Base-by-base conservation (phyloP, 2,888 invertebrate species). In the Leptura quadrifasciata region DNA sequence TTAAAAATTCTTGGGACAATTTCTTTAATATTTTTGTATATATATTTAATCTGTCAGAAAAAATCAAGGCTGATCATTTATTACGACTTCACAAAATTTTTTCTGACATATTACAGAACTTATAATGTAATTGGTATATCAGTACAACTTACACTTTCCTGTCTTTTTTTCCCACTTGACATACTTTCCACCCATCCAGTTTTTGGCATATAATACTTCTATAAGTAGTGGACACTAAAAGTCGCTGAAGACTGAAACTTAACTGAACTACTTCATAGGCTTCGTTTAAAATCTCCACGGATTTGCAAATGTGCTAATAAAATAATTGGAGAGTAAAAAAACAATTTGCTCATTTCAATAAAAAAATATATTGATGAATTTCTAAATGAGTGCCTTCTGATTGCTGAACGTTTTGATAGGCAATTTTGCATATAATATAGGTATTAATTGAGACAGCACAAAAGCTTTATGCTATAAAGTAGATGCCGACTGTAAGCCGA, bases 111-210 rank as follows among this genome's bases (percentile, higher is more conserved):
- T 31, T 31, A 31, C 27, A 6, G 6, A 31, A 31, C 27, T 31
- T 31, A 8, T 31, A 24, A 24, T 24, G 24, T 24, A 24, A 24
- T 24, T n/a, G 5, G 5, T 24, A 31, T 31, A 8, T 31, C 5
- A 4, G 8, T 20, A 20, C 6, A 15, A 61, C 88, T 86, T 88
- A 95, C 94, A 93, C 93, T 91, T 96, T 97, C 80, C 97, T 91
- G 87, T 97, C 97, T 87, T 95, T 95, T 87, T 94, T 95, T 55
- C 97, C 97, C 77, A 97, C 93, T 91, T 97, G 96, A 63, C 90
- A 92, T 60, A 95, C 92, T 81, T 91, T 92, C 93, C 94, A 95
- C 83, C 91, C 90, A 63, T 90, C 91, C 70, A 92, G 91, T 35
- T 92, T 91, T 83, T 94, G 92, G 85, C 96, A 96, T 70, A 97